Evolutionary conservation across 2,113 vertebrate species (phyloP), one percentile per base, ranked within the genome.

Genomic region (Dasyurus viverrinus): DNA sequence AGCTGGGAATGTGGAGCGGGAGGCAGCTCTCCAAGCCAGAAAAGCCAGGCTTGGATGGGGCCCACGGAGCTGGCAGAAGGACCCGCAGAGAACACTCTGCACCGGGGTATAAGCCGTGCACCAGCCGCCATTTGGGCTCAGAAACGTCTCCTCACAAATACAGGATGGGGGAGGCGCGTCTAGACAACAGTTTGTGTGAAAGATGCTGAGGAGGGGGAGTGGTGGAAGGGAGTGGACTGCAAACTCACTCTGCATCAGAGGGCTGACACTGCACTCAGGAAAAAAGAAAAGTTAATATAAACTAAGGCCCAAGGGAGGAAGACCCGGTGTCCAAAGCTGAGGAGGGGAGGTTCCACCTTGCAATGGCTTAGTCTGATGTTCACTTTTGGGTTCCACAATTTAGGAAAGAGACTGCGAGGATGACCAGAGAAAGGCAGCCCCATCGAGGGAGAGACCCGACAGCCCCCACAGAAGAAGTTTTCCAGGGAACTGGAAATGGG

Each of bases 301-400:
- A 0, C 36, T 84, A 23, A 76, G 68, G 68, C 57, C 19, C 11
- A 30, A 36, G 30, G 12, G 60, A 60, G 14, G 57, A 10, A 68
- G 30, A 14, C 30, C 60, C 30, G 3, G 60, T 8, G n/a, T 42
- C n/a, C 68, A 22, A 84, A 84, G 68, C 68, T 23, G 23, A 2
- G 16, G 16, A 84, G 19, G 3, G 11, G 57, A 30, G 57, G 27
- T 30, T 11, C 14, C 68, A 76, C 3, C 16, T 7, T 16, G 0
- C 16, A 36, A 25, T 36, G 36, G 14, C 16, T 57, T 8, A 26
- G 55, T 11, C 27, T 16, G 8, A 19, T 19, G 60, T n/a, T 76
- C 14, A 22, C 16, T 42, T 42, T 7, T 84, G 0, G 1, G 36
- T 6, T n/a, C 68, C 19, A 8, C n/a, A 0, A 5, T 8, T 42